These are phyloP conservation scores for Torymus tubicola DNA, from an alignment of 2,888 invertebrate genomes.

Conservation along the genomic window DNA sequence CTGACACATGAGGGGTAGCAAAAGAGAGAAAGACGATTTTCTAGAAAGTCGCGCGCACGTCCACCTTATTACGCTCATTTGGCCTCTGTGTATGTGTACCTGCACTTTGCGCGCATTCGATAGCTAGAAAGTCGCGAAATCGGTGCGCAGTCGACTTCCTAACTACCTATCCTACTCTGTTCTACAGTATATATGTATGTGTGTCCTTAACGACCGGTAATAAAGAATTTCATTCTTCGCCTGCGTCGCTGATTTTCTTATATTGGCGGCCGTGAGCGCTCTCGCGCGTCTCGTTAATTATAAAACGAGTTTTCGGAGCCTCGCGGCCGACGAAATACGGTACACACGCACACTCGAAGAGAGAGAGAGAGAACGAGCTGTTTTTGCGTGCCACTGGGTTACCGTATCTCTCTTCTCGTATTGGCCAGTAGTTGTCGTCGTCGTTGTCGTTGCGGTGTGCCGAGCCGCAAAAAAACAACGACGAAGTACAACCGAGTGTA, in stretches of 20 bases:
- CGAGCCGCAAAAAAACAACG: too few species aligned
- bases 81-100: neutral
- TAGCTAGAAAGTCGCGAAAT: constrained; percentile 21
- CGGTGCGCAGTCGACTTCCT: constrained; percentile 10
- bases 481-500: neutral
- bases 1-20: too few species aligned
- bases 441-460: too few species aligned
- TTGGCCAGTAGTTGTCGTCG: too few species aligned
- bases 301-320: constrained; percentile 41
- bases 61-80: constrained; percentile 14
- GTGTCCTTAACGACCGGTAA: constrained; percentile 1
- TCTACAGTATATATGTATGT: too few species aligned
- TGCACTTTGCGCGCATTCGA: constrained; percentile 10
- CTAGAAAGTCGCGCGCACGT: constrained; percentile 35
- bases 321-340: constrained; percentile 9
- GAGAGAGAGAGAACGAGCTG: neutral
- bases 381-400: constrained; percentile 37
- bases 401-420: neutral
- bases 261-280: neutral
- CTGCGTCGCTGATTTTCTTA: constrained; percentile 15
- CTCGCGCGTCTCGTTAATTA: constrained; percentile 19
- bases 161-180: too few species aligned
- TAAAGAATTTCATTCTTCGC: constrained; percentile 24
- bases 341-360: neutral
- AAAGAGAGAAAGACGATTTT: constrained; percentile 7